Evolutionary conservation across 2,797 vertebrate genomes (phyloP), one percentile per base, ranked within the genome.

Genomic region (Urophycis tenuis): DNA sequence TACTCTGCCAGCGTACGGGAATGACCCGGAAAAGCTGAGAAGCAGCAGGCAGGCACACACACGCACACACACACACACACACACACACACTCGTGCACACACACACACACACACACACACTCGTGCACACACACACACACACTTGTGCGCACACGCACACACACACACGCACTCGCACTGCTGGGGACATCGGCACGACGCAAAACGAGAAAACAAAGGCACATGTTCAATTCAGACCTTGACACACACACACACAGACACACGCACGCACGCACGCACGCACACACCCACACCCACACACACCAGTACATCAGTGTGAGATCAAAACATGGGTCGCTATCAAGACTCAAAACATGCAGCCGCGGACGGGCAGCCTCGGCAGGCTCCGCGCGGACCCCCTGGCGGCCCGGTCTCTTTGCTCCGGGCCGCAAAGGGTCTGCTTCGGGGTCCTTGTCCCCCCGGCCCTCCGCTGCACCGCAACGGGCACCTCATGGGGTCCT

Each of bases 1-100:
- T 97, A 97, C 89, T 96, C 95, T 0, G 95, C 96, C 90, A 94
- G 94, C 92, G 95, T 96, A 90, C 94, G 95, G 76, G 95, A 97
- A 90, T 97, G 94, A 95, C 84, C 78, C 12, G 71, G 83, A 74
- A 81, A 85, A 90, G 84, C 85, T 72, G 81, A 80, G 80, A 87
- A 81, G 74, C 77, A 78, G 88, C 88, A 89, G 87, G 88, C 90
- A 89, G 89, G 86, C 90, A 86, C 83, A 12, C 53, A 60, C 5
- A 86, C 85, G 88, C 86, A 88, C 81, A 36, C 81, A 87, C 90
- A 88, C 89, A 89, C 82, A 84, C 84, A 78, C 88, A 86, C 87
- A 5, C 22, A 60, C 53, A 60, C 53, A 7, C 53, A 60, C 53
- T 7, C 53, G 9, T n/a, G 9, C 90, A 90, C 88, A 86, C 90